phyloP scores from a whole-genome alignment of 2,888 invertebrate species.

The Tachina lurida region DNA sequence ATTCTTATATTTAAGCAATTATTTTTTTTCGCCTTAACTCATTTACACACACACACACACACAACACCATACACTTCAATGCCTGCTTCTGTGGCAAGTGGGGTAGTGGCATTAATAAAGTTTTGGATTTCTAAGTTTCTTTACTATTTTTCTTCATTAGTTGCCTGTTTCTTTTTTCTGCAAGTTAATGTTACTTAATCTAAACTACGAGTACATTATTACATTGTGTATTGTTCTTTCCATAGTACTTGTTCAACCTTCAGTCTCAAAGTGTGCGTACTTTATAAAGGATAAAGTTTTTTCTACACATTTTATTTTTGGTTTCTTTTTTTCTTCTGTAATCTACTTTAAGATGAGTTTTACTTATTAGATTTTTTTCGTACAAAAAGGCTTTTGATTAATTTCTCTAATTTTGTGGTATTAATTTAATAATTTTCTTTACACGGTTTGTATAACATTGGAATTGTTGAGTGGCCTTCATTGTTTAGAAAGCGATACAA shows the following conservation, averaged over 20 bases:
- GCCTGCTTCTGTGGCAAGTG: constrained; percentile 27
- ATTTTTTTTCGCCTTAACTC: constrained; percentile 23
- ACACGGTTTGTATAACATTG: background rate
- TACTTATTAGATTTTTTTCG: constrained; percentile 64
- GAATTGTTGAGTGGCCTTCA: constrained; percentile 2
- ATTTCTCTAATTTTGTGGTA: constrained; percentile 68
- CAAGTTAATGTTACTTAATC: constrained; percentile 40
- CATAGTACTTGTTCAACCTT: background rate
- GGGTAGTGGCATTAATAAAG: constrained; percentile 66
- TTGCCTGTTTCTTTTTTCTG: constrained; percentile 11
- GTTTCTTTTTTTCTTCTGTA: background rate
- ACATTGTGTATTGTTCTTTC: constrained; percentile 39
- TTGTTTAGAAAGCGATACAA: constrained; percentile 15
- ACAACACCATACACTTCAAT: background rate
- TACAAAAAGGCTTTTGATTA: constrained; percentile 66
- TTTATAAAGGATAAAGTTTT: constrained; percentile 58
- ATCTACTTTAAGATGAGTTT: constrained; percentile 42
- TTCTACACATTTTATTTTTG: constrained; percentile 11
- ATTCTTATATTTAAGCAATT: constrained; percentile 15
- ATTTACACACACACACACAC: constrained; percentile 10
- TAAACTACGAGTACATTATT: constrained; percentile 36
- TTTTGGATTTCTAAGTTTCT: constrained; percentile 57
- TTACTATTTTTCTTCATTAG: constrained; percentile 60
- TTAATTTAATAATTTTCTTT: constrained; percentile 64
- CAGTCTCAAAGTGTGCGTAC: constrained; percentile 40